These are phyloP conservation scores for Hyles lineata DNA, from an alignment of 2,888 invertebrate genomes.

Conservation along the genomic window DNA sequence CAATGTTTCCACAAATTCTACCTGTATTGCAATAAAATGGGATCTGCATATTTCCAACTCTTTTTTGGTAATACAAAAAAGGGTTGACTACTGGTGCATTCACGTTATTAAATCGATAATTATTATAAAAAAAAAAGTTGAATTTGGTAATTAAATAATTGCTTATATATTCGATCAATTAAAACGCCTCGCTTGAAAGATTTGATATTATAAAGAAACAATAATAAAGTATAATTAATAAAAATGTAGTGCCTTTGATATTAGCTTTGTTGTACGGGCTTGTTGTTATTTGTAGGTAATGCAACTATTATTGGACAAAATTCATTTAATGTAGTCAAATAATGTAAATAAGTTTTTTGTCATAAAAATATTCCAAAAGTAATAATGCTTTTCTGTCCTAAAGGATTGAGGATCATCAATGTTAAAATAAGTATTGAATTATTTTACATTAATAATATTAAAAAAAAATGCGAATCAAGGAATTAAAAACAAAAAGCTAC, in stretches of 20 bases:
- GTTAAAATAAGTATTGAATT: no score
- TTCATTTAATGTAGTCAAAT: background rate
- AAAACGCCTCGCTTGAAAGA: conserved; percentile 17
- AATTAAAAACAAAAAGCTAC: background rate
- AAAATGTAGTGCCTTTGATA: conserved; percentile 21
- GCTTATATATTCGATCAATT: background rate
- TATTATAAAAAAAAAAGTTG: background rate
- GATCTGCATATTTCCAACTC: background rate
- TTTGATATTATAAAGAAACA: conserved; percentile 2
- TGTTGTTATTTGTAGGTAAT: background rate
- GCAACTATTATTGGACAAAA: background rate
- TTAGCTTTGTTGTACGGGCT: conserved; percentile 3
- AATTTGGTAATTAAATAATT: no score
- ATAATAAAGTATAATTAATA: background rate
- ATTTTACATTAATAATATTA: background rate
- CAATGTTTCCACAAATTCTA: no score
- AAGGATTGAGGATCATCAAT: background rate
- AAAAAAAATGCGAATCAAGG: background rate
- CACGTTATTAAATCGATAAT: background rate
- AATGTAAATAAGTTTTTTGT: background rate
- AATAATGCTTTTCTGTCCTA: background rate
- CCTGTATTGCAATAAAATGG: no score
- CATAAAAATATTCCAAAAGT: background rate
- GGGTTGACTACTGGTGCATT: background rate
- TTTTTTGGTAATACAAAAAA: background rate